Evolutionary conservation across 1,140 invertebrate genomes (phyloP), one percentile per base, ranked within the genome.

Genomic region (Drosophila arizonae): DNA sequence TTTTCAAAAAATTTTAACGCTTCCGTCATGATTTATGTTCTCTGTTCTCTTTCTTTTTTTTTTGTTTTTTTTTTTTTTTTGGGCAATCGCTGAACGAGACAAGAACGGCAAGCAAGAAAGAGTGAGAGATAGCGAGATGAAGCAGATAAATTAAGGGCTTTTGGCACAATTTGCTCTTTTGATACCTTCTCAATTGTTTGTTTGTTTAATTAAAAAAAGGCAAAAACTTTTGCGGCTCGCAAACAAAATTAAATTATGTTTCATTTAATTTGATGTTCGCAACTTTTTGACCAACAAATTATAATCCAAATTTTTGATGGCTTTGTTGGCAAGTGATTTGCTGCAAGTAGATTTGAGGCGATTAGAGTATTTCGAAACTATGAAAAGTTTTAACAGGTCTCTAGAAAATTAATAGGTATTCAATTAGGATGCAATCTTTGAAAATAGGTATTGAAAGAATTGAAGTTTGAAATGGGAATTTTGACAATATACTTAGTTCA

Each of bases 1-100:
- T 86, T 86, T 87, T 48, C 69, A 86, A 75, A 17, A 17, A 87
- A 82, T 81, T 87, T 79, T 80, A 77, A 62, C 79, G 73, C 77
- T 51, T 24, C 67, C 70, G 60, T 73, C 72, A 81, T 86, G 82
- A 86, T 86, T 86, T 86, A 86, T 79, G 79, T 80, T 76, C 43
- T 76, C 15, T 9, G n/a, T 43, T 74, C 62, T 72, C 71, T 33
- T 33, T 0, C 1, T 33, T 11, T 39, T 39, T 70, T 81, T 81
- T 79, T 75, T n/a, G n/a, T n/a, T n/a, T n/a, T n/a, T n/a, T 0
- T 9, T 33, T 11, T 39, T 39, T 70, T 81, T 81, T 79, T 75
- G 60, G 60, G 62, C 50, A 62, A 60, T 65, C 36, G 63, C 51
- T 39, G n/a, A 72, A 51, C 33, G 61, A 51, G 21, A 62, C 51